Percentiles rank a stretch among this genome's conserved stretches.
Evolutionary conservation across 2,797 vertebrate species (phyloP).

Genomic region (Kryptopterus vitreolus): DNA sequence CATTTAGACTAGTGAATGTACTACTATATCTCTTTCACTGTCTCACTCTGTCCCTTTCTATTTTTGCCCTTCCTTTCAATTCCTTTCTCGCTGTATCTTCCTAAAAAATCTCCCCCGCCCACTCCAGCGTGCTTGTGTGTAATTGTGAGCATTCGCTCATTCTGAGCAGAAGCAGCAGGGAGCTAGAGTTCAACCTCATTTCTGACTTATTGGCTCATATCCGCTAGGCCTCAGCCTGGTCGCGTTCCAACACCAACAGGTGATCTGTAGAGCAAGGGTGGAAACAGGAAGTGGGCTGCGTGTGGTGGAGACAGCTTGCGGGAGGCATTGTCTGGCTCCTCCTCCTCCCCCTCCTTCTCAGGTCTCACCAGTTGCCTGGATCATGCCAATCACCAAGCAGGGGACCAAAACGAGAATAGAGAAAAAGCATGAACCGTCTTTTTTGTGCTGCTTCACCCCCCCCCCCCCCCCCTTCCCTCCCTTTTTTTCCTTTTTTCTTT

Average conservation of each 20-base stretch:
- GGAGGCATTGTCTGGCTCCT: slow-evolving; percentile 76
- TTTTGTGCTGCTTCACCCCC: slow-evolving; percentile 1
- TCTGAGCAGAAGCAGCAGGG: slow-evolving; percentile 56
- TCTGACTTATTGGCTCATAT: slow-evolving; percentile 86
- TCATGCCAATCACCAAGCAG: slow-evolving; percentile 38
- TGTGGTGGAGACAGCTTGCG: slow-evolving; percentile 75
- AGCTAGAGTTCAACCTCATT: slow-evolving; percentile 79
- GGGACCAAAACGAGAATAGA: not conserved
- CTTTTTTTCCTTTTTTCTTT: slow-evolving; percentile 6
- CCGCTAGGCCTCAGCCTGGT: slow-evolving; percentile 80
- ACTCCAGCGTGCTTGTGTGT: slow-evolving; percentile 34
- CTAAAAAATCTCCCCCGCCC: not conserved
- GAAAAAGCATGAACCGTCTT: slow-evolving; percentile 14
- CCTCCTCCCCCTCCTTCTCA: slow-evolving; percentile 69
- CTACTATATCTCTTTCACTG: slow-evolving; percentile 16
- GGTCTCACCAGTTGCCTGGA: slow-evolving; percentile 50
- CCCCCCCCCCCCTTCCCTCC: too few species aligned
- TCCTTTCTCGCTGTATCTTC: not conserved
- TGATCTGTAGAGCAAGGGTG: slow-evolving; percentile 79
- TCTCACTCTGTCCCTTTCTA: not conserved
- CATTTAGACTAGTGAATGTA: slow-evolving; percentile 7
- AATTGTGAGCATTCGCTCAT: slow-evolving; percentile 47
- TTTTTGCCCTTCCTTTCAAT: not conserved
- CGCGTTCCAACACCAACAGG: slow-evolving; percentile 87
- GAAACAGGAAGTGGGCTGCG: slow-evolving; percentile 82